Evolutionary conservation across 2,888 invertebrate species (phyloP).

Genomic region (Epinotia nisella): DNA sequence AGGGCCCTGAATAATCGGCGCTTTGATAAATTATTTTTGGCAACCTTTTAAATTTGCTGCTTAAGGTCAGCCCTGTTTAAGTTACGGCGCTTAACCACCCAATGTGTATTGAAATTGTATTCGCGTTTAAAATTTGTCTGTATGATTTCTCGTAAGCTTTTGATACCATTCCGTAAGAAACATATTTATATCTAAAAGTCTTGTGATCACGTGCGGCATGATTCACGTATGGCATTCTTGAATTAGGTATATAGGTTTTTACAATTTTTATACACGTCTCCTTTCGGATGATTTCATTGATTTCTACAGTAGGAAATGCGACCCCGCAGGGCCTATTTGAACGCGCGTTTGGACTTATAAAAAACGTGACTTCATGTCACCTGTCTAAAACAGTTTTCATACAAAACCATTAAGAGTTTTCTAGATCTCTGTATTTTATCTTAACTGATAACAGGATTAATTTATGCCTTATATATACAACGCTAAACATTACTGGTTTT

Average conservation of each 20-base stretch:
- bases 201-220: background rate
- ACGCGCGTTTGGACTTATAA: too few relatives aligned
- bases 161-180: background rate
- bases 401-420: background rate
- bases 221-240: too few relatives aligned
- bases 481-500: constrained; percentile 1
- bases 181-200: constrained; percentile 2
- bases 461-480: constrained; percentile 1
- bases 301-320: too few relatives aligned
- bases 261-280: too few relatives aligned
- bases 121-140: constrained; percentile 22
- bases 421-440: background rate
- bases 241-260: too few relatives aligned
- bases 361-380: background rate
- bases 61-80: constrained; percentile 51
- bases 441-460: background rate
- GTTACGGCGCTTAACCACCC: constrained; percentile 60
- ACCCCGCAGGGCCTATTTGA: too few relatives aligned
- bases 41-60: constrained; percentile 64
- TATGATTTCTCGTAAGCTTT: constrained; percentile 16
- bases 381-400: background rate
- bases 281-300: too few relatives aligned
- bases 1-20: constrained; percentile 67
- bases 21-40: constrained; percentile 75
- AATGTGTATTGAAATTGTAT: constrained; percentile 46